Base-by-base conservation (phyloP, 64 coral and sea anemone genomes). In the Montipora foliosa region DNA sequence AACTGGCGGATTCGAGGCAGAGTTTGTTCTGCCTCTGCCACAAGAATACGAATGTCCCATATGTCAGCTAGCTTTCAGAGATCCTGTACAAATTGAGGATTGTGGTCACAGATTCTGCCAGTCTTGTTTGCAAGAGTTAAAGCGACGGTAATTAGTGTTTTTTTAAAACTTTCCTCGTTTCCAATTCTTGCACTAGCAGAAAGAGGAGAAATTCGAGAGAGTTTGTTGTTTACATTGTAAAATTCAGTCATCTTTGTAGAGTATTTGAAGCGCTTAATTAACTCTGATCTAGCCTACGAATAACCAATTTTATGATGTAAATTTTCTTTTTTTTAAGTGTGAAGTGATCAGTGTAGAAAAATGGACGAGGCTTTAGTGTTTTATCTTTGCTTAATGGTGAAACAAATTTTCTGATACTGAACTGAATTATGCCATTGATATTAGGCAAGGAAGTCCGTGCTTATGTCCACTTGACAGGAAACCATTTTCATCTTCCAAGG, bases 1-100 rank as follows among this genome's bases (percentile, higher is more conserved):
- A 82, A 99, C 95, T 55, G 97, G 97, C 16, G 97, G 97, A 1
- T 99, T 86, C 44, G 97, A 99, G 48, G 97, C 95, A 5, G 97
- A 96, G 46, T 99, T 99, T 73, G 55, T 99, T 61, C 57, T 90
- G 17, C 84, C 94, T 16, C 52, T 99, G 76, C 97, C 97, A 6
- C 88, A 94, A 69, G 97, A 99, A 81, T 99, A 99, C 73, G 97
- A 99, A 55, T 99, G 97, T 78, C 97, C 97, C 21, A 99, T 99
- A 55, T 99, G 97, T 17, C 97, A 99, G 62, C 77, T 99, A 48
- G 97, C 97, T 45, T 99, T 96, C 79, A 87, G 97, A 55, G 97
- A 99, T 87, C 97, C 97, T 3, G 70, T 99, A 69, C 97, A 99
- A 89, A 96, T 99, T 51, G 97, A 99, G 66, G 97, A 99, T 25